Conservation (phyloP, 2,113 vertebrate genomes). For the Gymnobelideus leadbeateri region DNA sequence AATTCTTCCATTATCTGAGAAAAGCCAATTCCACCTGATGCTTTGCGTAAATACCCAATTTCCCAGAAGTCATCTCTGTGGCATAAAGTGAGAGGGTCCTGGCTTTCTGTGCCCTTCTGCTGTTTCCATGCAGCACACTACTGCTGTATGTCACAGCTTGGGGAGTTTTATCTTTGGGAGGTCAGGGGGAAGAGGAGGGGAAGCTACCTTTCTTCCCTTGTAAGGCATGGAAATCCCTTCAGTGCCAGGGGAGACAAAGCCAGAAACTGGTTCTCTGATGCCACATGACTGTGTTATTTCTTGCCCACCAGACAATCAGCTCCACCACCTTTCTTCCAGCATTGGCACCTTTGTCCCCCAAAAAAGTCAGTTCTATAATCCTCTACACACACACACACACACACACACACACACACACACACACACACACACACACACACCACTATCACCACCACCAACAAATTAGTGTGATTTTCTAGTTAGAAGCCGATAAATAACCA, state of each 20-base stretch:
- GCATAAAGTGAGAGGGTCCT: not conserved
- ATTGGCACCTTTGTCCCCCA: not conserved
- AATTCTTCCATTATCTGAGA: not conserved
- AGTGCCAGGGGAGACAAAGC: not conserved
- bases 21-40: not conserved
- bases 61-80: not conserved
- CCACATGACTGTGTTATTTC: not conserved
- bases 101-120: not conserved
- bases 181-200: not conserved
- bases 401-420: too few relatives aligned
- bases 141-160: not conserved
- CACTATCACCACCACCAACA: not conserved
- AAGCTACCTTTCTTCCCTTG: not conserved
- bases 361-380: not conserved
- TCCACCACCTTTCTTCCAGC: not conserved
- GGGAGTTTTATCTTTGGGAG: not conserved
- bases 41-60: not conserved
- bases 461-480: not conserved
- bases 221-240: not conserved
- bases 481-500: not conserved
- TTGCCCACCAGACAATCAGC: not conserved
- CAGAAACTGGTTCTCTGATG: not conserved
- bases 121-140: not conserved
- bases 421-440: not conserved
- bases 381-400: too few relatives aligned